Percentiles rank a stretch among this genome's conserved stretches.
These are phyloP conservation scores for Vannuccia rotundouncinata DNA, from an alignment of 2,888 invertebrate species.

Conservation along the genomic window DNA sequence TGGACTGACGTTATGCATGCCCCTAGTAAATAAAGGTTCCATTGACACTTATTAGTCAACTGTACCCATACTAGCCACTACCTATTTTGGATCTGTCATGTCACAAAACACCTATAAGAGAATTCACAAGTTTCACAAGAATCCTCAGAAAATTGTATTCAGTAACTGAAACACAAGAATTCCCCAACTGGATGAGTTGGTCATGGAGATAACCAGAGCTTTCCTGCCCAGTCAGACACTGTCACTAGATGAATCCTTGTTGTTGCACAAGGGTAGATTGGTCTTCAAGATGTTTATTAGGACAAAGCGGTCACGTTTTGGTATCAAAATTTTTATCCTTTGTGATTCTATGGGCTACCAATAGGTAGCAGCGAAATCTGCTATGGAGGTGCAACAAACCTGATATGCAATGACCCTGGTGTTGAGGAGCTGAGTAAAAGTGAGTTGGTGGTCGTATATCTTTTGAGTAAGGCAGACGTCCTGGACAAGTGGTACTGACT, in stretches of 20 bases:
- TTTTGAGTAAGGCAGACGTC: not conserved
- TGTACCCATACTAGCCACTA: not conserved
- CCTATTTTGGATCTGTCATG: not conserved
- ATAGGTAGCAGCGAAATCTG: not conserved
- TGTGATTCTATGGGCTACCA: slow-evolving; percentile 10
- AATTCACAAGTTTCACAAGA: not conserved
- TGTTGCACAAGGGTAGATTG: slow-evolving; percentile 2
- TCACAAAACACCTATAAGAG: not conserved
- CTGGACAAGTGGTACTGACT: slow-evolving; percentile 23
- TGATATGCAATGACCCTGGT: not conserved
- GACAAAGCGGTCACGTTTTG: not conserved
- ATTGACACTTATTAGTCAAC: slow-evolving; percentile 15
- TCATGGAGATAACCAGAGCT: not conserved
- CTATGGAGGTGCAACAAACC: slow-evolving; percentile 13
- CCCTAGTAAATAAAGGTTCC: not conserved
- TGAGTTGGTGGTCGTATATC: slow-evolving; percentile 3
- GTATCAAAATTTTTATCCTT: slow-evolving; percentile 13
- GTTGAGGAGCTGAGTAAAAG: not conserved
- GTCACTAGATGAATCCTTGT: slow-evolving; percentile 11
- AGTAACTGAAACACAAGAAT: not conserved
- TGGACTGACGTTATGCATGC: not conserved
- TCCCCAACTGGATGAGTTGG: not conserved
- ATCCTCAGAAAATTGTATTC: not conserved
- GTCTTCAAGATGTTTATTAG: not conserved
- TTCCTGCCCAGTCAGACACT: not conserved